These are phyloP conservation scores for Acipenser transmontanus DNA, from an alignment of 2,797 vertebrate species.

Conservation along the genomic window DNA sequence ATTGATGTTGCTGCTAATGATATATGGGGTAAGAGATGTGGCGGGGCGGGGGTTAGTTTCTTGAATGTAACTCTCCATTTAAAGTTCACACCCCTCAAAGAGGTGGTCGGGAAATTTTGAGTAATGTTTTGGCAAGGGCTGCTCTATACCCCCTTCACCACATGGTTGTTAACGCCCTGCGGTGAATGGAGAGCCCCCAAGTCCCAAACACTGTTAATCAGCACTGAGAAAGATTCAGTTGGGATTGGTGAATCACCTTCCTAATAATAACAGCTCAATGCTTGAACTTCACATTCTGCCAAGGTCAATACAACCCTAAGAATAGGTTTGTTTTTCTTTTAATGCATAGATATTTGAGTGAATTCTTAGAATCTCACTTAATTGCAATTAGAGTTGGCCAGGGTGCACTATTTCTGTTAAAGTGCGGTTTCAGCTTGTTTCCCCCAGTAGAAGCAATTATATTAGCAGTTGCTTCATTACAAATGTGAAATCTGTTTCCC, in stretches of 20 bases:
- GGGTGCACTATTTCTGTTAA: slow-evolving; percentile 12
- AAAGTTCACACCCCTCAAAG: neutral
- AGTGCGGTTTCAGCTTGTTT: slow-evolving; percentile 5
- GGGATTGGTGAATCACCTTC: slow-evolving; percentile 34
- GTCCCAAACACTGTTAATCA: slow-evolving; percentile 19
- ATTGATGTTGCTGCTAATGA: no score
- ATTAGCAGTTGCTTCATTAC: neutral
- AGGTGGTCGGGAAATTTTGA: neutral
- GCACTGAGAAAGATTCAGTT: slow-evolving; percentile 31
- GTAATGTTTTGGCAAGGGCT: slow-evolving; percentile 16
- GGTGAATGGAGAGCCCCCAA: no score
- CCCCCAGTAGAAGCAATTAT: slow-evolving; percentile 10
- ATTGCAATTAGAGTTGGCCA: slow-evolving; percentile 31
- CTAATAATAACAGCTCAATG: slow-evolving; percentile 12
- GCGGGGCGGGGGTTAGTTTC: no score
- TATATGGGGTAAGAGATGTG: no score
- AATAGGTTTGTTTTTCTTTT: slow-evolving; percentile 23
- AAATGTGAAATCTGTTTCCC: no score
- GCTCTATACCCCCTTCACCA: neutral
- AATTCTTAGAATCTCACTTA: slow-evolving; percentile 25
- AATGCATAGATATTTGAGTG: slow-evolving; percentile 30
- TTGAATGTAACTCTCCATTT: no score
- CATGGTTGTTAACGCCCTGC: no score
- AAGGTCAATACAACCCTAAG: slow-evolving; percentile 33
- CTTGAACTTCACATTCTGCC: slow-evolving; percentile 22